Base-by-base conservation (phyloP, 2,888 invertebrate genomes). In the Mythimna impura region DNA sequence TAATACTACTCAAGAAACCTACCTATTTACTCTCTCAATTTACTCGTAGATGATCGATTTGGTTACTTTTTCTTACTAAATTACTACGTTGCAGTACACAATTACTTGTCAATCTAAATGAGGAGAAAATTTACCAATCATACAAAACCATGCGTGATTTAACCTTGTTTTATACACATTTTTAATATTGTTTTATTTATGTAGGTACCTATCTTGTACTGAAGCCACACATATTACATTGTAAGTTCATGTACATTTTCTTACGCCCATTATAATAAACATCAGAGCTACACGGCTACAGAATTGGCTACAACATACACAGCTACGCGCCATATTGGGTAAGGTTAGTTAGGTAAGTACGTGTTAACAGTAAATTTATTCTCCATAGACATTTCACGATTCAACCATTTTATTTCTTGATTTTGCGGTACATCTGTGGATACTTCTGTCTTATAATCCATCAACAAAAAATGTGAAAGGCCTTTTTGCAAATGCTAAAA, bases 291-390 rank as follows among this genome's bases (percentile, higher is more conserved):
- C 67, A 55, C 14, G 54, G n/a, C 77, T 73, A 60, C 61, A 60
- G 22, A 25, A 69, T 67, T 66, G 30, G 60, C 80, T 81, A 68
- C 76, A 40, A 2, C 61, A 10, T 6, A 57, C 61, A 69, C 52
- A 22, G 82, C 80, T 82, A 64, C 80, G 67, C 60, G 22, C 76
- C 82, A 50, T 82, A 63, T 82, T 71, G 55, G 67, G 80, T 25
- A 54, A 78, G 78, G 66, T 81, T 78, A 71, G 57, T 61, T 69
- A 69, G 66, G 64, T 76, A 36, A 65, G 22, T 65, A 40, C 64
- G 20, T 66, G 64, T 65, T 40, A 60, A 64, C 54, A 66, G 52
- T 58, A 47, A 67, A 62, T 65, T 36, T 61, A 76, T 65, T 76
- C 55, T 47, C 3, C 14, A 36, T 50, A 80, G 54, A 80, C 36